These are phyloP conservation scores for Auanema freiburgensis DNA, from an alignment of 2,888 invertebrate genomes.

Conservation along the genomic window DNA sequence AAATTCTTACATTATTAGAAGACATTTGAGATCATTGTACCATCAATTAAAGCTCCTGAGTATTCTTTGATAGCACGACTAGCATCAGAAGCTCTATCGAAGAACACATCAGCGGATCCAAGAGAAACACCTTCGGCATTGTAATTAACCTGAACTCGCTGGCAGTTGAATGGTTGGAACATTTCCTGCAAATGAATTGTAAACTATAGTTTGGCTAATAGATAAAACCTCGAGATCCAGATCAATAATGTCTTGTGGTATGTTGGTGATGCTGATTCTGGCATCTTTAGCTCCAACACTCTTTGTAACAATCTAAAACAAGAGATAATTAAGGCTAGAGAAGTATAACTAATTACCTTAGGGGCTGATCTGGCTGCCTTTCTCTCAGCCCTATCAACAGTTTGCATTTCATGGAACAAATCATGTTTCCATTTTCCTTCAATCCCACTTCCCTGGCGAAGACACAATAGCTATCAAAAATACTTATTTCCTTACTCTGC, in stretches of 20 bases:
- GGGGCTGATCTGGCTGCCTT: too few relatives aligned
- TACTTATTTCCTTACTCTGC: too few relatives aligned
- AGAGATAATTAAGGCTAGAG: too few relatives aligned
- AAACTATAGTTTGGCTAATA: too few relatives aligned
- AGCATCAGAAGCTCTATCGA: neutral
- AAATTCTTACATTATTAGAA: neutral
- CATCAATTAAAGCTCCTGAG: constrained; percentile 4
- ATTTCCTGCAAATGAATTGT: constrained; percentile 8
- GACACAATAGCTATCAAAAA: too few relatives aligned
- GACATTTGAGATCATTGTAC: neutral
- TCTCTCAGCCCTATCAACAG: too few relatives aligned
- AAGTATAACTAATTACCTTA: too few relatives aligned
- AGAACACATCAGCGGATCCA: constrained; percentile 5
- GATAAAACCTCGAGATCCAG: constrained; percentile 8
- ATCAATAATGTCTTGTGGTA: constrained; percentile 7
- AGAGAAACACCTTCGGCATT: constrained; percentile 1
- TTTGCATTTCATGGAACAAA: constrained; percentile 1
- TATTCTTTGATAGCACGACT: neutral
- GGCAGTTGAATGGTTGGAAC: constrained; percentile 2
- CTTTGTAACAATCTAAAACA: too few relatives aligned
- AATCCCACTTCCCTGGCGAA: neutral
- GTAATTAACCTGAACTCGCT: neutral
- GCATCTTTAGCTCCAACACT: too few relatives aligned
- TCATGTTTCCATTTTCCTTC: constrained; percentile 7
- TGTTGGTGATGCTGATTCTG: constrained; percentile 1